phyloP scores from a whole-genome alignment of 2,888 invertebrate genomes.

The Cataglyphis rosenhaueri region DNA sequence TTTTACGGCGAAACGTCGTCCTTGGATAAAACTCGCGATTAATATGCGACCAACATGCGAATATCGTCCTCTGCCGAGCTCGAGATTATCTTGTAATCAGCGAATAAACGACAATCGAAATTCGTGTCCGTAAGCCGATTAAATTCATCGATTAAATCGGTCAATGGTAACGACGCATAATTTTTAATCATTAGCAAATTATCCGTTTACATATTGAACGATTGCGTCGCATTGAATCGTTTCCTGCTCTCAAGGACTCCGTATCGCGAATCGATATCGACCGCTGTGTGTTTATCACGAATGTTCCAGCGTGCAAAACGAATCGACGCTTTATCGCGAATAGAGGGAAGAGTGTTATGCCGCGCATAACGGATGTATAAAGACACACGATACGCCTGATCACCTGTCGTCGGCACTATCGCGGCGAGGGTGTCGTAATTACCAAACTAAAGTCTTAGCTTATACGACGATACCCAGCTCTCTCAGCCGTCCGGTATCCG shows the following conservation, averaged over 20 bases:
- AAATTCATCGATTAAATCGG: not conserved
- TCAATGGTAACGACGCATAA: not conserved
- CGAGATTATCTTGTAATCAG: conserved; percentile 9
- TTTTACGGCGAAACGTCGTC: conserved; percentile 31
- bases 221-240: not conserved
- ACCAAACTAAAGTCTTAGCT: conserved; percentile 71
- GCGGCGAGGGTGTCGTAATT: conserved; percentile 73
- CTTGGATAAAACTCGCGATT: conserved; percentile 38
- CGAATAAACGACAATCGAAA: not conserved
- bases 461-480: conserved; percentile 44
- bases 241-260: conserved; percentile 34
- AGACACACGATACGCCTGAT: conserved; percentile 77
- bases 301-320: not conserved
- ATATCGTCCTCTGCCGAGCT: not conserved
- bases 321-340: conserved; percentile 31
- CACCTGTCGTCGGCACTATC: conserved; percentile 76
- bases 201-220: not conserved
- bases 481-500: conserved; percentile 65
- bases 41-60: conserved; percentile 18
- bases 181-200: conserved; percentile 32
- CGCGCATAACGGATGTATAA: conserved; percentile 79
- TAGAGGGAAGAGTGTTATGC: conserved; percentile 57
- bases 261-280: conserved; percentile 40
- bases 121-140: not conserved
- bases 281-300: conserved; percentile 21